Evolutionary conservation across 2,113 vertebrate genomes (phyloP).

Genomic region (Ictalurus punctatus): DNA sequence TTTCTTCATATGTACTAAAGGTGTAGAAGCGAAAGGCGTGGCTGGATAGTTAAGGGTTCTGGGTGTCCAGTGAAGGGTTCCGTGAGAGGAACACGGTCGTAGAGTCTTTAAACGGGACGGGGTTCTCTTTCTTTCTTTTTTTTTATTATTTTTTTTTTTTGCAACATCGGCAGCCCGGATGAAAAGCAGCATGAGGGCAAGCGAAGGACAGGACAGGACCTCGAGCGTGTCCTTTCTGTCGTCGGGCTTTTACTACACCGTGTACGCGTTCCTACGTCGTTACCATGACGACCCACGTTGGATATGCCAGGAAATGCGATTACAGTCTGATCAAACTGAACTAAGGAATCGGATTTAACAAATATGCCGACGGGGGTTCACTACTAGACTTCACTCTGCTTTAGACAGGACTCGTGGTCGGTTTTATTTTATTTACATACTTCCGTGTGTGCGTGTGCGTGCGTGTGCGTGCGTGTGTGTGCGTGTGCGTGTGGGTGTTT

Average conservation of each 20-base stretch:
- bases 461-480: conserved; percentile 7
- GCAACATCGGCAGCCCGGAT: not conserved
- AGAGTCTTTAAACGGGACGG: not conserved
- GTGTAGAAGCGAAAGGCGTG: not conserved
- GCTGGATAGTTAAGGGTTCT: not conserved
- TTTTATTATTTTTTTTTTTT: not conserved
- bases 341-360: not conserved
- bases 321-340: not conserved
- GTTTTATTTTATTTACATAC: not conserved
- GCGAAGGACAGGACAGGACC: not conserved
- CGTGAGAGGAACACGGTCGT: not conserved
- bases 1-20: no score
- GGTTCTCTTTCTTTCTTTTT: no score
- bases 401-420: not conserved
- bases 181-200: not conserved
- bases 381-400: not conserved
- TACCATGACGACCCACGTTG: not conserved
- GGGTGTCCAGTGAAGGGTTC: not conserved
- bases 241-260: not conserved
- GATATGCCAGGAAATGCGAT: not conserved
- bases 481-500: conserved; percentile 26
- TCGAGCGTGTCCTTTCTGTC: not conserved
- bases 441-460: not conserved
- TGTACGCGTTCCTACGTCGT: not conserved
- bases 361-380: not conserved